A percentile compares a stretch with the other conserved stretches of the same genome.
Conservation (phyloP, 2,888 invertebrate species). For the Diaprepes abbreviatus region DNA sequence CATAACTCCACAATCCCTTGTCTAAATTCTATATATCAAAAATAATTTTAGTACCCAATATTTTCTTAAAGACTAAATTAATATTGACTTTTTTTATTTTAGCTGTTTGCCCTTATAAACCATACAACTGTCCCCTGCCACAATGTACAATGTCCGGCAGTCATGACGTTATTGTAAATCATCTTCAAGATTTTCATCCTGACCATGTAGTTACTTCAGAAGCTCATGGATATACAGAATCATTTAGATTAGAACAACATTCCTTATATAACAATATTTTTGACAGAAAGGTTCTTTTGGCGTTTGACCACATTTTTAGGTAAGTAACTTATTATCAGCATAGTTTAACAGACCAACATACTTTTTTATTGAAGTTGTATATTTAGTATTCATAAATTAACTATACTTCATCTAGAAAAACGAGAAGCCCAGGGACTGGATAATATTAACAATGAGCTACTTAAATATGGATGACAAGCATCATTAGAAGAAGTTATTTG, state of each 20-base stretch:
- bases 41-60: no score
- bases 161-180: conserved; percentile 51
- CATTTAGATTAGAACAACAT: conserved; percentile 52
- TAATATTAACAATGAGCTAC: no score
- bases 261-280: conserved; percentile 48
- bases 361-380: no score
- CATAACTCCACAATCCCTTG: no score
- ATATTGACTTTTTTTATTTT: background rate
- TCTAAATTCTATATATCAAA: no score
- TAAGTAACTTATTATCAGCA: conserved; percentile 16
- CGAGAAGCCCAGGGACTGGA: no score
- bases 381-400: no score
- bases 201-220: conserved; percentile 51
- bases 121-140: conserved; percentile 58
- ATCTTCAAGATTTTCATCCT: conserved; percentile 53
- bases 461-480: no score
- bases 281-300: conserved; percentile 55
- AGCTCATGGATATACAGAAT: conserved; percentile 51
- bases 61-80: no score
- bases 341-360: no score
- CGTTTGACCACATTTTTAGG: conserved; percentile 58
- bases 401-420: no score
- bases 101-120: conserved; percentile 56
- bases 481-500: no score
- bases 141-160: conserved; percentile 54